Base-by-base conservation (phyloP, 2,797 vertebrate genomes). In the Rhinichthys osculus region DNA sequence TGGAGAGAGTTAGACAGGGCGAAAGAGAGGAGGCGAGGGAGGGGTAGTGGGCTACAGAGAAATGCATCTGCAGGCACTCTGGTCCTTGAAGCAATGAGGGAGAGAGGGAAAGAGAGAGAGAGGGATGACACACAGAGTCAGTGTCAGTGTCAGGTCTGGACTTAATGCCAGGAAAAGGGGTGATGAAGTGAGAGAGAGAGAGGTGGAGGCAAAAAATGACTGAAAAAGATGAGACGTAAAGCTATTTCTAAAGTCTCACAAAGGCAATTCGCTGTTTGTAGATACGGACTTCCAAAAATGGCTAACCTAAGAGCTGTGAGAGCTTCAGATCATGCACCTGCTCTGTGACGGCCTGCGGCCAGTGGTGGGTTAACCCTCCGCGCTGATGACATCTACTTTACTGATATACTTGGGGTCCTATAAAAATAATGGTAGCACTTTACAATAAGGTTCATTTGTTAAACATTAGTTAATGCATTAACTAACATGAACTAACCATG, bases 81-180 rank as follows among this genome's bases (percentile, higher is more conserved):
- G 85, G 89, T 89, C 87, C 90, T 91, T 73, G 73, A 87, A 90
- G 90, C 88, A 72, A 89, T 88, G 69, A 85, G 84, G 40, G 67
- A 79, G 67, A 79, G 69, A 79, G 84, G n/a, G 76, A 78, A 21
- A 59, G 85, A 88, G 92, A 91, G 91, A 83, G 89, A 86, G 87
- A 85, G 87, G 82, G 89, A 92, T 95, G 94, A 94, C 94, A 94
- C 89, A 93, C 91, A 93, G 92, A 93, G 89, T 94, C 93, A 95
- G 90, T 92, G 92, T 93, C 93, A 92, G 92, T 94, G 93, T 94
- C 93, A 94, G 92, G 92, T 91, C 92, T 93, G 92, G 92, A 94
- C 92, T 92, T 94, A 95, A 94, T 94, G 94, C 92, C 92, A 92
- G 90, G 90, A 93, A 93, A 93, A 93, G 91, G 91, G 90, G 87